phyloP scores from a whole-genome alignment of 2,888 invertebrate genomes.

The Athrips mouffetella region DNA sequence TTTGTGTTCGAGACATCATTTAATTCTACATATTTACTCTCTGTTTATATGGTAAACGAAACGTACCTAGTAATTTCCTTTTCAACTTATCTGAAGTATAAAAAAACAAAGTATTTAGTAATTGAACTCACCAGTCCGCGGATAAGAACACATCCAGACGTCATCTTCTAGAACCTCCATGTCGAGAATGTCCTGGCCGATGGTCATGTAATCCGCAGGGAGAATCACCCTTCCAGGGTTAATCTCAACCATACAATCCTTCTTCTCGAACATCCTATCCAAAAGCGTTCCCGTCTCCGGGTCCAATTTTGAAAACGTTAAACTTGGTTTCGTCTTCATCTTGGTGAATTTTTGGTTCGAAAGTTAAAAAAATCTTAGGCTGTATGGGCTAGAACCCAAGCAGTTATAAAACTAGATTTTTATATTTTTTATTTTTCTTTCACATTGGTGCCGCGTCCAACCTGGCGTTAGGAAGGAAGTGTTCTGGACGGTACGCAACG shows the following conservation, averaged over 20 bases:
- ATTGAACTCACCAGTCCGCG: conserved; percentile 89
- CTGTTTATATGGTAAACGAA: no score
- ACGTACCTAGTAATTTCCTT: no score
- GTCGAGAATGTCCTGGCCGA: conserved; percentile 83
- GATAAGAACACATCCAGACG: conserved; percentile 92
- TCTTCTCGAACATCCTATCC: conserved; percentile 82
- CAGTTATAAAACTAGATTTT: not conserved
- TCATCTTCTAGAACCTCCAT: conserved; percentile 86
- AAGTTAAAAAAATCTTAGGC: conserved; percentile 12
- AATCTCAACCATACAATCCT: conserved; percentile 84
- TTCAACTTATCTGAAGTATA: no score
- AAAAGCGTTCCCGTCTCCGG: conserved; percentile 78
- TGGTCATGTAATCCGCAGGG: conserved; percentile 82
- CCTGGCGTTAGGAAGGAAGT: conserved; percentile 37
- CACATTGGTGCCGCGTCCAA: conserved; percentile 27
- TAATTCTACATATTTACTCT: no score
- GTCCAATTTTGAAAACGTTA: conserved; percentile 79
- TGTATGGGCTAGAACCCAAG: conserved; percentile 1
- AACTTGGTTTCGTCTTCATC: conserved; percentile 59
- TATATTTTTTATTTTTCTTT: conserved; percentile 12
- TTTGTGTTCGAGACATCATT: no score
- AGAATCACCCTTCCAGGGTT: conserved; percentile 84
- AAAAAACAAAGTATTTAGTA: no score
- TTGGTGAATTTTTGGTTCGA: conserved; percentile 21
- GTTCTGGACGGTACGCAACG: conserved; percentile 43